Percentiles rank a stretch among this genome's conserved stretches.
Evolutionary conservation across 2,113 vertebrate species (phyloP).

Genomic region (Onychorhynchus coronatus): DNA sequence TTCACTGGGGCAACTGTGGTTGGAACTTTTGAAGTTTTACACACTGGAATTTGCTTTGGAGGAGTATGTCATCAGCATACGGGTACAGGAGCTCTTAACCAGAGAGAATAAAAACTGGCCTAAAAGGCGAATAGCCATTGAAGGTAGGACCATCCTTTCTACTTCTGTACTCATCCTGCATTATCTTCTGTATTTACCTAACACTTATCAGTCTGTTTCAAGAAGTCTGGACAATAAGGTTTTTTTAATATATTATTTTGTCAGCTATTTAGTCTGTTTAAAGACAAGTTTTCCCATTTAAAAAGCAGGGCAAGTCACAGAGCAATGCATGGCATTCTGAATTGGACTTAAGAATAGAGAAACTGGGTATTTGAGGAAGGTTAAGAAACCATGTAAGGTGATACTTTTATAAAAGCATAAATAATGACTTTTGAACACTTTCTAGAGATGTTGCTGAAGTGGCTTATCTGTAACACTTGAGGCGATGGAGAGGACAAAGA

Average conservation of each 20-base stretch:
- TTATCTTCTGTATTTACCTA: not conserved
- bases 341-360: not conserved
- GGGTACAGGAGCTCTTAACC: constrained; percentile 87
- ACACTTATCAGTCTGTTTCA: not conserved
- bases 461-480: not conserved
- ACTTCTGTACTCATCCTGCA: not conserved
- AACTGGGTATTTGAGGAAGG: not conserved
- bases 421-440: constrained; percentile 3
- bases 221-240: not conserved
- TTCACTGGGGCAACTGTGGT: constrained; percentile 90
- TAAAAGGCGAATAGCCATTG: constrained; percentile 92
- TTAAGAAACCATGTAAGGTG: not conserved
- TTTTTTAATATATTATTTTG: not conserved
- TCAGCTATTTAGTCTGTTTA: not conserved
- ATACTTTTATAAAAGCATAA: not conserved
- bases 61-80: constrained; percentile 94
- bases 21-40: constrained; percentile 96
- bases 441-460: not conserved
- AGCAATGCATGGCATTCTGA: not conserved
- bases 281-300: not conserved
- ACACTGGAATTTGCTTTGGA: constrained; percentile 97
- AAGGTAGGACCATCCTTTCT: constrained; percentile 77
- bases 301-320: not conserved
- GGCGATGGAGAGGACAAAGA: not conserved
- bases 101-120: constrained; percentile 97